phyloP scores from a whole-genome alignment of 2,113 vertebrate species.

The Canis aureus region DNA sequence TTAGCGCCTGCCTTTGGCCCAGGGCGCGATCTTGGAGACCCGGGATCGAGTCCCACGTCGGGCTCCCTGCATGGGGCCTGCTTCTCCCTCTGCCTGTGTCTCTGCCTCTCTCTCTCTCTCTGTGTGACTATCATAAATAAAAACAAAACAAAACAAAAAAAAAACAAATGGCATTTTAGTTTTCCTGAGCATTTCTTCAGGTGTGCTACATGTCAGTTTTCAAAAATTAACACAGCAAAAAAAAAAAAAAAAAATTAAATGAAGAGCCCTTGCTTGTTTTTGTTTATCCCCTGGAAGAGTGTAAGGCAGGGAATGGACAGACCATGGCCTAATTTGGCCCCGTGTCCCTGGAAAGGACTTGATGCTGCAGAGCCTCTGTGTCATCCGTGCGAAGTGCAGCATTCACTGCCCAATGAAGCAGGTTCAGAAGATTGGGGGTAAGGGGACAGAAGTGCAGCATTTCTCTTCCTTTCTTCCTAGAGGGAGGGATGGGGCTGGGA shows the following conservation, averaged over 20 bases:
- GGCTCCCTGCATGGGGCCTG: too few relatives aligned
- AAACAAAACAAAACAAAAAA: too few relatives aligned
- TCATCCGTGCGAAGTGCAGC: neutral
- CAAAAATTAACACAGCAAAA: neutral
- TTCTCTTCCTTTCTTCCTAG: neutral
- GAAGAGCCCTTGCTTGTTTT: neutral
- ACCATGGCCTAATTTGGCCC: neutral
- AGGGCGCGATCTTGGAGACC: too few relatives aligned
- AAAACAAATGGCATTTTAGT: neutral
- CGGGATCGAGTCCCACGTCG: too few relatives aligned
- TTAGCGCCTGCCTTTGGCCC: too few relatives aligned
- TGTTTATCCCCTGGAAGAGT: neutral
- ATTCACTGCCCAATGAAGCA: too few relatives aligned
- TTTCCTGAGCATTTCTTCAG: neutral
- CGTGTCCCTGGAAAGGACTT: too few relatives aligned
- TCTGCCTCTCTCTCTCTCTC: too few relatives aligned
- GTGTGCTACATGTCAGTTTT: neutral
- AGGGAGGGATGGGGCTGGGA: neutral
- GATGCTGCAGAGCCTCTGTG: too few relatives aligned
- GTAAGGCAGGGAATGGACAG: accelerated
- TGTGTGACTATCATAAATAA: too few relatives aligned
- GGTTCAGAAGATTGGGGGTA: neutral
- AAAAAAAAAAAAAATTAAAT: neutral
- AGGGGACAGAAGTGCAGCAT: neutral
- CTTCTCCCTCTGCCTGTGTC: too few relatives aligned